phyloP scores from a whole-genome alignment of 2,113 vertebrate species.

The Engraulis encrasicolus region DNA sequence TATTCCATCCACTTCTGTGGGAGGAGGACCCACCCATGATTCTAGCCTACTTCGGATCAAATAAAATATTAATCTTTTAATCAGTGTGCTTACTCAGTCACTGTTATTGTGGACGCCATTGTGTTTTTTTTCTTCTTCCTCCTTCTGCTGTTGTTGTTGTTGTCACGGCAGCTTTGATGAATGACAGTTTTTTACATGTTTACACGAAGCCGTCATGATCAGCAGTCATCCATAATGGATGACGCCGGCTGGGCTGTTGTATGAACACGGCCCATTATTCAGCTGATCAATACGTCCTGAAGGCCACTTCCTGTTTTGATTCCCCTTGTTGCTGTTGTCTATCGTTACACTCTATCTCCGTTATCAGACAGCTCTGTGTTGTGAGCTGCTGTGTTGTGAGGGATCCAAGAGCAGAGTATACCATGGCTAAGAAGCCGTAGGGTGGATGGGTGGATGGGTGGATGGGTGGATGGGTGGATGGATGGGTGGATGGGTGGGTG shows the following conservation, averaged over 20 bases:
- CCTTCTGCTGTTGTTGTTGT: not conserved
- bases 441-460: too few relatives aligned
- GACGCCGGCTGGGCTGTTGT: conserved; percentile 5
- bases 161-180: not conserved
- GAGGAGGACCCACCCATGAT: not conserved
- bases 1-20: not conserved
- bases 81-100: not conserved
- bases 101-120: not conserved
- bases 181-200: conserved; percentile 10
- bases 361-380: not conserved
- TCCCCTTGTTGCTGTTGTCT: conserved; percentile 6
- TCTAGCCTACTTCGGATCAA: not conserved
- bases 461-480: too few relatives aligned
- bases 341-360: not conserved
- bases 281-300: not conserved
- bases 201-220: not conserved
- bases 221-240: not conserved
- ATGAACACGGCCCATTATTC: conserved; percentile 6
- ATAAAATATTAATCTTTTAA: conserved; percentile 17
- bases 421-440: not conserved
- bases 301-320: conserved; percentile 15
- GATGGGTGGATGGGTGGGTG: too few relatives aligned
- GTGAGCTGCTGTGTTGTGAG: not conserved
- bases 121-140: too few relatives aligned
- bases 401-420: not conserved